A percentile compares a stretch with the other conserved stretches of the same genome.
These are phyloP conservation scores for Melanostigma gelatinosum DNA, from an alignment of 2,113 vertebrate genomes.

Conservation along the genomic window DNA sequence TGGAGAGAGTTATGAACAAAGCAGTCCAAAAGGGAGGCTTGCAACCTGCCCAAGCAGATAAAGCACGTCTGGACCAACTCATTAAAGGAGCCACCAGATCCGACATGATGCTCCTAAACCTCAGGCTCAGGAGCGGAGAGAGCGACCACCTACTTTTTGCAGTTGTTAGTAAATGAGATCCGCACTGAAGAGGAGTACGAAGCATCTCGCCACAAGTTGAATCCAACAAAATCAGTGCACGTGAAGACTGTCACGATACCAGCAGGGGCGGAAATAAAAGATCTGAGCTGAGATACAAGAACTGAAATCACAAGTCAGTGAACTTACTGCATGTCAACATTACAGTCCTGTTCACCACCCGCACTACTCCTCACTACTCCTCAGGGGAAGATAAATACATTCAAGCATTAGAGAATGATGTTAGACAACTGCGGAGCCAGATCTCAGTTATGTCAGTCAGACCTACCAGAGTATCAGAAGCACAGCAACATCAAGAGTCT, in stretches of 20 bases:
- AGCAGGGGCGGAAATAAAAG: not conserved
- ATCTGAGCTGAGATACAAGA: not conserved
- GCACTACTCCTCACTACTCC: not conserved
- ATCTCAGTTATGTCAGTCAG: not conserved
- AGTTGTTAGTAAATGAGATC: constrained; percentile 19
- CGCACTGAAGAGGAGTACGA: not conserved
- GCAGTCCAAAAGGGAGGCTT: constrained; percentile 41
- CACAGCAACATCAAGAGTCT: too few species aligned
- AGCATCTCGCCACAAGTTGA: not conserved
- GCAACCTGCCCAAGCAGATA: not conserved
- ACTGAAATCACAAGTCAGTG: not conserved
- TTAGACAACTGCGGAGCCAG: not conserved
- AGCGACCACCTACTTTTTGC: not conserved
- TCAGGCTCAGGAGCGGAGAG: not conserved
- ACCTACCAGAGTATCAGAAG: not conserved
- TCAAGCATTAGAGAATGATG: constrained; percentile 7
- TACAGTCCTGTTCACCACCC: too few species aligned
- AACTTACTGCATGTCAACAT: not conserved
- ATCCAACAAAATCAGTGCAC: not conserved
- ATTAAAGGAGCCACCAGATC: constrained; percentile 32
- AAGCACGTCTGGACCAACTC: constrained; percentile 24
- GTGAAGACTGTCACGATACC: not conserved
- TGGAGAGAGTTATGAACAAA: constrained; percentile 40
- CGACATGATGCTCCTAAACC: constrained; percentile 24
- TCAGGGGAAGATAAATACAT: not conserved